A percentile compares a stretch with the other conserved stretches of the same genome.
phyloP scores from a whole-genome alignment of 92 coral and sea anemone species.

The Scolanthus callimorphus region DNA sequence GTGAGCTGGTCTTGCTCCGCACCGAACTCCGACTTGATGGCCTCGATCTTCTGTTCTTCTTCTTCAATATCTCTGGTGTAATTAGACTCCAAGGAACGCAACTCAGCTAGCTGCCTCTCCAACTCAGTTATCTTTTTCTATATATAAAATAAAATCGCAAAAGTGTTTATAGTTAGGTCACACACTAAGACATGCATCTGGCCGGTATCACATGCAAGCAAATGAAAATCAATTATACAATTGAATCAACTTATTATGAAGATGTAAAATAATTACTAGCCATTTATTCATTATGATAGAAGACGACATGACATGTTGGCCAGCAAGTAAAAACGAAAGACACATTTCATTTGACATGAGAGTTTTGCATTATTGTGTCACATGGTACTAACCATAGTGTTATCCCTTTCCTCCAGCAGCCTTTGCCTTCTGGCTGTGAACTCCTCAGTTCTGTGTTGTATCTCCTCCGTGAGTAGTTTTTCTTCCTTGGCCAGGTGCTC shows the following conservation, averaged over 20 bases:
- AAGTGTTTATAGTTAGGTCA: too few relatives aligned
- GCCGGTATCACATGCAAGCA: too few relatives aligned
- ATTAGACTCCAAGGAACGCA: constrained; percentile 36
- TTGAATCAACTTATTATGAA: too few relatives aligned
- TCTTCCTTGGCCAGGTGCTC: constrained; percentile 72
- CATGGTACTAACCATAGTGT: constrained; percentile 58
- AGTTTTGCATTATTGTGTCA: too few relatives aligned
- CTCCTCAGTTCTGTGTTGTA: constrained; percentile 52
- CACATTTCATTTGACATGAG: too few relatives aligned
- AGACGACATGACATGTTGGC: too few relatives aligned
- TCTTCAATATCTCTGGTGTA: constrained; percentile 35
- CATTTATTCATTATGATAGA: too few relatives aligned
- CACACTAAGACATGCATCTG: too few relatives aligned
- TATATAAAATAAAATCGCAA: too few relatives aligned
- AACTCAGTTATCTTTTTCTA: constrained; percentile 65
- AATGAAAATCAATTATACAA: too few relatives aligned
- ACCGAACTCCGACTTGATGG: constrained; percentile 43
- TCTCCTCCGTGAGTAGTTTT: constrained; percentile 46
- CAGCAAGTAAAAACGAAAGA: too few relatives aligned
- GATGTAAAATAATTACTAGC: too few relatives aligned
- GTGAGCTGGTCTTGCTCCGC: constrained; percentile 58
- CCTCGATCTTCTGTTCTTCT: constrained; percentile 61
- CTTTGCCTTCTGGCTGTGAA: constrained; percentile 49
- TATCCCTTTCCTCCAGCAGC: constrained; percentile 41
- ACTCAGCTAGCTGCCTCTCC: constrained; percentile 52